A percentile compares a stretch with the other conserved stretches of the same genome.
Evolutionary conservation across 2,113 vertebrate genomes (phyloP).

Genomic region (Eublepharis macularius): DNA sequence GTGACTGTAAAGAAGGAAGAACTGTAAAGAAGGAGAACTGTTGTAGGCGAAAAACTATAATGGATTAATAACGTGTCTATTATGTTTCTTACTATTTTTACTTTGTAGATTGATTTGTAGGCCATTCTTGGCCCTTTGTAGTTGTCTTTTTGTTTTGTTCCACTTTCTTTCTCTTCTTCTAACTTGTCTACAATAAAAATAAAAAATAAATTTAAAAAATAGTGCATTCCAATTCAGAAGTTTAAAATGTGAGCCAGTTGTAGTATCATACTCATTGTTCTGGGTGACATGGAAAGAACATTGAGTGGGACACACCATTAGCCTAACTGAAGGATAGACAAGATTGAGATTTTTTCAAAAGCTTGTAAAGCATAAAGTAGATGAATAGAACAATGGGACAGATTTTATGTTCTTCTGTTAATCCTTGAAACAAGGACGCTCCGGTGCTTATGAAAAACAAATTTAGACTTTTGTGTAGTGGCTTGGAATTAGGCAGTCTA

Average conservation of each 20-base stretch:
- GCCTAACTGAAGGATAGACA: neutral
- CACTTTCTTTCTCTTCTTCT: too few relatives aligned
- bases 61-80: too few relatives aligned
- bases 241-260: neutral
- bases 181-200: too few relatives aligned
- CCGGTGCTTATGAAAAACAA: neutral
- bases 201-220: too few relatives aligned
- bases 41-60: too few relatives aligned
- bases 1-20: too few relatives aligned
- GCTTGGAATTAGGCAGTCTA: neutral
- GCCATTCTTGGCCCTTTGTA: too few relatives aligned
- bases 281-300: neutral
- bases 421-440: neutral
- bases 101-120: too few relatives aligned
- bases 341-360: neutral
- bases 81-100: too few relatives aligned
- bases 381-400: neutral
- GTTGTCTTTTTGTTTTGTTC: too few relatives aligned
- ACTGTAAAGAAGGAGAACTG: too few relatives aligned
- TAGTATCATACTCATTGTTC: neutral
- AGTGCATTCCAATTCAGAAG: too few relatives aligned
- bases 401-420: neutral
- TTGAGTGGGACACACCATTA: neutral
- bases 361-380: neutral
- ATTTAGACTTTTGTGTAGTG: rapidly evolving